Evolutionary conservation across 30 jellyfish, hydroid and myxozoan genomes (phyloP), one percentile per base, ranked within the genome.

Genomic region (Aurelia sp.): DNA sequence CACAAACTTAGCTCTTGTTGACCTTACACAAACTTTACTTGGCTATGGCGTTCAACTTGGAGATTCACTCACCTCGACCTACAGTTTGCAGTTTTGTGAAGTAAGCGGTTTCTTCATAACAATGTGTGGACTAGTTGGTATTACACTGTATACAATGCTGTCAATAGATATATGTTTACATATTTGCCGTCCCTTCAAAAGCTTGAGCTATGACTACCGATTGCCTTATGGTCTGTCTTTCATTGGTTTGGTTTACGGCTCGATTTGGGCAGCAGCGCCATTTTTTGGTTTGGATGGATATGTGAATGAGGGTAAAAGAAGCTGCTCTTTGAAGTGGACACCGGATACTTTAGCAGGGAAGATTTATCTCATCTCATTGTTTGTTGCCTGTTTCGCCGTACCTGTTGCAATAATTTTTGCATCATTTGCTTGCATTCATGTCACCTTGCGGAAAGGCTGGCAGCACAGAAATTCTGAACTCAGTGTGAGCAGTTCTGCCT

Each of bases 211-310:
- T 30, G 76, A 69, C 3, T 11, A 52, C 22, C 22, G 76, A 11
- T 22, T 47, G 75, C 76, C 86, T 0, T 47, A 8, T 57, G 53
- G 55, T 12, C 37, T 80, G 35, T 72, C 78, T 8, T 33, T 58
- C 10, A 15, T 80, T 8, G 90, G 82, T 35, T 80, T 81, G 90
- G 48, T 66, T 8, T 80, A 80, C 50, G 90, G 82, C 22, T 55
- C 70, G 12, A 33, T 80, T 62, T 80, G 90, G 90, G 78, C 90
- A 6, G 65, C 22, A 52, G 74, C 61, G 66, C 82, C 90, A 3
- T 69, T 80, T 41, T 17, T 80, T n/a, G 83, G 83, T 37, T 23
- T 68, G 77, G 80, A 73, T 35, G 82, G 80, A 18, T 80, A 80
- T 55, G 71, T 66, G 30, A 22, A 8, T 33, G 75, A 44, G 7